Base-by-base conservation (phyloP, 2,888 invertebrate species). In the Mylabris sibirica region DNA sequence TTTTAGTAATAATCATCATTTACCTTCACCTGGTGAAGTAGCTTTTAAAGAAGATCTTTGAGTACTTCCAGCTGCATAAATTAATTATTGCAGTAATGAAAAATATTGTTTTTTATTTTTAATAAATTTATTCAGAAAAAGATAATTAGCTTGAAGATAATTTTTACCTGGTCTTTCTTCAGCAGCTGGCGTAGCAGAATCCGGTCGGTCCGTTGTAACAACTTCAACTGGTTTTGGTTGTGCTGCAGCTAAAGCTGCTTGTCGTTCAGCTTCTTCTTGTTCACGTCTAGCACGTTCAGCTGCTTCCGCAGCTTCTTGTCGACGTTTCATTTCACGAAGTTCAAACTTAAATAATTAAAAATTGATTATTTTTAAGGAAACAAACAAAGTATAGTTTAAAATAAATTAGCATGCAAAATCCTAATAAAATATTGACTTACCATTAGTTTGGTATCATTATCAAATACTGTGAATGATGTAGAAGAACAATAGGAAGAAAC, bases 291-390 rank as follows among this genome's bases (percentile, higher is more conserved):
- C 87, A 74, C 88, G 86, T 76, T 90, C 90, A 73, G 89, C 88
- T 70, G 90, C 90, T 78, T 90, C 90, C 68, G 88, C 87, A 77
- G 89, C 89, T 80, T 90, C 89, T 84, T 95, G 93, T 74, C 94
- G 90, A 80, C 95, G 90, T 87, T 95, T 95, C 88, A 96, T 90
- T 87, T 99, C 98, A 87, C 96, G 96, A 87, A 98, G 90, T 89
- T 98, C 98, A 89, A 95, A 98, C 98, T 98, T 22, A 85, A 68
- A 60, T 65, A 64, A 34, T 22, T 63, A 26, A 74, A 61, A 22
- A 64, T 17, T n/a, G 5, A 44, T 17, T 44, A 44, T 44, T 17
- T n/a, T 44, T 44, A 2, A 44, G 6, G n/a, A 17, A n/a, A 44
- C 2, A 17, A 12, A 38, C 3, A 14, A 11, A 2, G 14, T 38